Evolutionary conservation across 2,888 invertebrate species (phyloP), one percentile per base, ranked within the genome.

Genomic region (Phengaris arion): DNA sequence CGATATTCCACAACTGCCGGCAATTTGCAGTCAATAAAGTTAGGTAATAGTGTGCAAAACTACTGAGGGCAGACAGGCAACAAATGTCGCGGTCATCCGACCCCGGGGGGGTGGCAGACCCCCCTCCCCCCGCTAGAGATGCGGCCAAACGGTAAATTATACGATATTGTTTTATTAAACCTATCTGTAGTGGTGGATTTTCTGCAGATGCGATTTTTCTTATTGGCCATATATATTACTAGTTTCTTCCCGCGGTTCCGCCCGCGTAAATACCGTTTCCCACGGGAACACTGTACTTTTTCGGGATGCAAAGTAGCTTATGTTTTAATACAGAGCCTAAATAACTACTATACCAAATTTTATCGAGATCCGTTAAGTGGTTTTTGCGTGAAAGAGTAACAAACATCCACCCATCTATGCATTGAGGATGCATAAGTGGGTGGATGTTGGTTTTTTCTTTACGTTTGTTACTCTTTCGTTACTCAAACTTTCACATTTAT

Each of bases 61-160:
- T 83, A 82, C 81, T 76, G 75, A 9, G 72, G 75, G 75, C 55
- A 85, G 88, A 89, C 89, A 84, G 85, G 88, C 88, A 86, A 92
- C 91, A 90, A 92, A 92, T 92, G 92, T 91, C 89, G 92, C 92
- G 92, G 92, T 92, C 92, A 92, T 86, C 87, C 80, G 84, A 83
- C 84, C 85, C 85, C 48, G 6, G 52, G 52, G 52, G 52, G 52
- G 52, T 52, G 52, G 9, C 52, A 48, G 7, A 7, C 52, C 52
- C 52, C 64, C 46, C 48, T 8, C 13, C 13, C 54, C 10, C 13
- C 46, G 13, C 57, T 74, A 54, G 64, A 70, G 74, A 69, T 74
- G 76, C 76, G 68, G 57, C 22, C 55, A 15, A 74, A 59, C 59
- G 52, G 74, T 48, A 75, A 74, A 70, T 75, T 74, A 74, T 68